Conservation (phyloP, 2,113 vertebrate species). For the Dipodomys spectabilis region DNA sequence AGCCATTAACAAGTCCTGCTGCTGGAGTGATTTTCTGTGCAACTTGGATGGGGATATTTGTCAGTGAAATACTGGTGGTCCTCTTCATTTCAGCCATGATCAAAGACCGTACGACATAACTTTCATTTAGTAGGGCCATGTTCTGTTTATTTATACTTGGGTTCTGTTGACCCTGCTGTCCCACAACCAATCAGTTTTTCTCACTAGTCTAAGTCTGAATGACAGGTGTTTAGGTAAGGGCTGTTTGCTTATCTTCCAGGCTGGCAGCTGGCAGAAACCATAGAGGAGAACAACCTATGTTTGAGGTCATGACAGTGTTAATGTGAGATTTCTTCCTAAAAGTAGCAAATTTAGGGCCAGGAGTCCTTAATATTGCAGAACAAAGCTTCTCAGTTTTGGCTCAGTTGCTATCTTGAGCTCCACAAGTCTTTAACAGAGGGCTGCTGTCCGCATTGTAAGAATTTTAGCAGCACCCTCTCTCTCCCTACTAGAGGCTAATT, state of each 20-base stretch:
- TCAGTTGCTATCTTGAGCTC: not conserved
- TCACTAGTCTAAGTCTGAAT: slow-evolving; percentile 71
- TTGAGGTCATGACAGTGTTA: slow-evolving; percentile 44
- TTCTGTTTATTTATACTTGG: slow-evolving; percentile 83
- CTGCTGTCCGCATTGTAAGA: not conserved
- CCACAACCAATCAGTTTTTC: slow-evolving; percentile 67
- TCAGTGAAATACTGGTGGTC: slow-evolving; percentile 79
- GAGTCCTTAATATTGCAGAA: not conserved
- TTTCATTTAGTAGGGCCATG: slow-evolving; percentile 74
- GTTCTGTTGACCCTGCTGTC: slow-evolving; percentile 81
- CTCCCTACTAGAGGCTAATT: not conserved
- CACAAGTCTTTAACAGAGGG: not conserved
- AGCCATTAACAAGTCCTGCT: slow-evolving; percentile 61
- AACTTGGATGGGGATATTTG: slow-evolving; percentile 63
- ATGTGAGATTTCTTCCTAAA: slow-evolving; percentile 25
- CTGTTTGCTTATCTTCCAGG: slow-evolving; percentile 25
- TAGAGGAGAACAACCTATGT: slow-evolving; percentile 51
- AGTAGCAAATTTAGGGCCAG: slow-evolving; percentile 1
- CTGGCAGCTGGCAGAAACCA: slow-evolving; percentile 71
- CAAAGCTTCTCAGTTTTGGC: not conserved
- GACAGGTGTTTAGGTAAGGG: slow-evolving; percentile 84
- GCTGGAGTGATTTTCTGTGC: slow-evolving; percentile 69
- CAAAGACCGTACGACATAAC: slow-evolving; percentile 77
- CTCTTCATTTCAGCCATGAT: slow-evolving; percentile 76
- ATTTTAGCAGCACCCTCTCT: not conserved